Evolutionary conservation across 2,797 vertebrate species (phyloP).

Genomic region (Anguilla obscura): DNA sequence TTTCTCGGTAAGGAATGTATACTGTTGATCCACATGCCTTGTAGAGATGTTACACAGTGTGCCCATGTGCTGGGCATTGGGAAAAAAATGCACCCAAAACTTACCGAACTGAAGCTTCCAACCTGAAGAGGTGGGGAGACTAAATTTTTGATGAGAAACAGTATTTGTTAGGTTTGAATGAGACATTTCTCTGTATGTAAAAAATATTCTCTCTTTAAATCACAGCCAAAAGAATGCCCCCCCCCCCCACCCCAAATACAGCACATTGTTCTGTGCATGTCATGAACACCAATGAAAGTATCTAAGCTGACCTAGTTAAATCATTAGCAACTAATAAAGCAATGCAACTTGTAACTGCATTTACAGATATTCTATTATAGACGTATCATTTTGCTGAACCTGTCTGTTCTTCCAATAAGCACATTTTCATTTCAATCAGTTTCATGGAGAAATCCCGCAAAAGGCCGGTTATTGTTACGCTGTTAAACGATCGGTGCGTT

Average conservation of each 20-base stretch:
- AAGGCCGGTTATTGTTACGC: not conserved
- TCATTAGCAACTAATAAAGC: not conserved
- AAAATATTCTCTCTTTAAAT: not conserved
- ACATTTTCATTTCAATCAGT: not conserved
- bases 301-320: not conserved
- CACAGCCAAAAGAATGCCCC: not conserved
- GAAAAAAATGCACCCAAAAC: constrained; percentile 33
- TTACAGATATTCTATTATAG: not conserved
- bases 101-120: constrained; percentile 63
- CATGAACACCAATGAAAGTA: not conserved
- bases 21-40: not conserved
- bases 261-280: not conserved
- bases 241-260: not conserved
- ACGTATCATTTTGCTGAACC: not conserved
- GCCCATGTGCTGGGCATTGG: not conserved
- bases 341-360: not conserved
- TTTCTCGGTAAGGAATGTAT: not conserved
- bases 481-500: constrained; percentile 22
- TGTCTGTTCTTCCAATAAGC: not conserved
- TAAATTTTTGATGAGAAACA: constrained; percentile 45
- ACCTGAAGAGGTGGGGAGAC: constrained; percentile 60
- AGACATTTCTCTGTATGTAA: not conserved
- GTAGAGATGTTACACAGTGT: not conserved
- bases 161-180: not conserved
- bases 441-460: not conserved